Conservation (phyloP, 1,140 invertebrate genomes). For the Papilio aristodemus region DNA sequence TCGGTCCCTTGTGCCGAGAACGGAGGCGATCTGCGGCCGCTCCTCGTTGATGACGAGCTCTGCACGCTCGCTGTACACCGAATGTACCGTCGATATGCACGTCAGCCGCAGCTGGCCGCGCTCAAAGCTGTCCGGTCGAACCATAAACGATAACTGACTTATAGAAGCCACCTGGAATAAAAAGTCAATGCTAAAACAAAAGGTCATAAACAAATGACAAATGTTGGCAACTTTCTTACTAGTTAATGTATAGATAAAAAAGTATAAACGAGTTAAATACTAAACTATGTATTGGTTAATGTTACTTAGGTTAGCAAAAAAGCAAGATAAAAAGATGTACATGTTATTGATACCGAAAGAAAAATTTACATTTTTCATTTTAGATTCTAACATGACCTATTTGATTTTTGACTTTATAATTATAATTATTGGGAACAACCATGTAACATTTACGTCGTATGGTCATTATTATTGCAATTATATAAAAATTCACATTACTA, state of each 20-base stretch:
- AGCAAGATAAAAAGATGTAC: too few species aligned
- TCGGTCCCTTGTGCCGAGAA: conserved; percentile 83
- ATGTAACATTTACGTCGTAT: too few species aligned
- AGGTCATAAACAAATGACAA: background rate
- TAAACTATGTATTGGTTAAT: too few species aligned
- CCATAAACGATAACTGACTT: conserved; percentile 73
- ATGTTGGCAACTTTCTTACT: conserved; percentile 12
- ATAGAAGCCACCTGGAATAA: conserved; percentile 62
- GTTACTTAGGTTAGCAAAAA: too few species aligned
- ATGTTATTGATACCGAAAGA: too few species aligned
- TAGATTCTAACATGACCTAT: too few species aligned
- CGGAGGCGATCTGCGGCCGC: conserved; percentile 84
- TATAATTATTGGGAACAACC: background rate
- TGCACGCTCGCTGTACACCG: conserved; percentile 82
- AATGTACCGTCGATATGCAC: conserved; percentile 84
- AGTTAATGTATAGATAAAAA: too few species aligned
- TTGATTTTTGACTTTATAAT: background rate
- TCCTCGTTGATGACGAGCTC: conserved; percentile 84
- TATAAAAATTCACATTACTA: background rate
- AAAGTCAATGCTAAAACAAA: background rate
- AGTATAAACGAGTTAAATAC: too few species aligned
- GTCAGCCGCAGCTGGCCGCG: conserved; percentile 82
- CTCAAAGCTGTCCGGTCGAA: conserved; percentile 81
- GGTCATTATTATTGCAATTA: background rate
- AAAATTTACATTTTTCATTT: too few species aligned